Percentiles rank a stretch among this genome's conserved stretches.
Conservation (phyloP, 2,888 invertebrate genomes). For the Sinotaia quadrata region DNA sequence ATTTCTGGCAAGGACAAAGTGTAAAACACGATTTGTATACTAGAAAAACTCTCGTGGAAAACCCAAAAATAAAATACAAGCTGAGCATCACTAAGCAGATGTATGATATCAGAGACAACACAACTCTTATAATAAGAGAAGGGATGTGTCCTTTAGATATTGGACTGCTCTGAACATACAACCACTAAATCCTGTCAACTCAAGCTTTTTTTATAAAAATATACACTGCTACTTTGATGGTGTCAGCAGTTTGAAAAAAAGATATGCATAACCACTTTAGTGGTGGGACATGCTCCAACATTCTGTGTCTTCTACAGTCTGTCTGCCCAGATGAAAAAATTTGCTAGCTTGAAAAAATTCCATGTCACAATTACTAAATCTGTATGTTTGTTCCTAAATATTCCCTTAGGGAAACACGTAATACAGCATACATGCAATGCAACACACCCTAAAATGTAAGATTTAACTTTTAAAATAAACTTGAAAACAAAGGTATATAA, state of each 20-base stretch:
- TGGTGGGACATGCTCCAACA: slow-evolving; percentile 24
- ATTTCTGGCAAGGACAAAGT: background rate
- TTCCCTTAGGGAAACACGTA: too few species aligned
- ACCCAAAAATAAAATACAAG: slow-evolving; percentile 31
- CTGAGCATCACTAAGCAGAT: slow-evolving; percentile 24
- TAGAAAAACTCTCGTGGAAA: too few species aligned
- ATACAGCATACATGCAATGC: too few species aligned
- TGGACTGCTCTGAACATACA: too few species aligned
- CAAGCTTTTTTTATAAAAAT: slow-evolving; percentile 26
- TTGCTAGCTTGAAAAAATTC: background rate
- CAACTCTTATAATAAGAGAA: too few species aligned
- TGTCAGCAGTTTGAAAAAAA: slow-evolving; percentile 21
- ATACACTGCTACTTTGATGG: slow-evolving; percentile 20
- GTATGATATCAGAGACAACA: too few species aligned
- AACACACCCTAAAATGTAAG: too few species aligned
- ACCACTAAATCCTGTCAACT: slow-evolving; percentile 1
- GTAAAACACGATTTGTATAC: background rate
- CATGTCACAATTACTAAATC: too few species aligned
- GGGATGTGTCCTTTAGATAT: too few species aligned
- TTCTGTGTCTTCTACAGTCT: slow-evolving; percentile 25
- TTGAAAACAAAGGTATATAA: too few species aligned
- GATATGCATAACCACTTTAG: slow-evolving; percentile 26
- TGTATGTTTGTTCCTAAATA: too few species aligned
- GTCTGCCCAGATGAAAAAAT: slow-evolving; percentile 18
- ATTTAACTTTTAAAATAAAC: too few species aligned